Base-by-base conservation (phyloP, 2,797 vertebrate species). In the Enteromius afrohamiltoni region DNA sequence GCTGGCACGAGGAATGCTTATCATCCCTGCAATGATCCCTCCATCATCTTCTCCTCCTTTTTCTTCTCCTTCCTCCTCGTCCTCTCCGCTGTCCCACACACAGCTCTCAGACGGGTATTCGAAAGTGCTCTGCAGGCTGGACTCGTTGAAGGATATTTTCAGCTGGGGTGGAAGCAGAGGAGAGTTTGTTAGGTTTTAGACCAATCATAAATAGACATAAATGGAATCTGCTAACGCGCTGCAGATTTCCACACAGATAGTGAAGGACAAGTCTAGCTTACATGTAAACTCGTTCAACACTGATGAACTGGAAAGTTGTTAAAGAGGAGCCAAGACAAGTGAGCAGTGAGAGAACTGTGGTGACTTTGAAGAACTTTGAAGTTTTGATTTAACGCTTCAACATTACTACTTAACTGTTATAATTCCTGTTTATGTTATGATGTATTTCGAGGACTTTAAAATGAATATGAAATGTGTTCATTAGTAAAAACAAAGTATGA, bases 101-200 rank as follows among this genome's bases (percentile, higher is more conserved):
- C 95, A 97, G 93, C 89, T 96, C 92, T 99, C 98, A 0, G 97
- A 97, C 0, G 98, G 98, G 85, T 99, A 99, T 90, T 99, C 98
- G 3, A 96, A 98, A 2, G 96, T 99, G 3, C 97, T 98, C 64
- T 97, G 95, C 86, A 99, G 92, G 81, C 95, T 97, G 1, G 94
- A 93, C 93, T 99, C 98, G 0, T 97, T 98, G 93, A 99, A 99
- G 21, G 98, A 98, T 92, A 99, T 99, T 91, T 96, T 97, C 91
- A 99, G 95, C 97, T 99, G 91, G 17, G 79, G 49, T 51, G 37
- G 49, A 73, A 34, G n/a, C 67, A 49, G 42, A 58, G 11, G 26
- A 45, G n/a, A 77, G n/a, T 29, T 19, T 23, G n/a, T 21, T n/a
- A 55, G 51, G 51, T 55, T 78, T 40, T 6, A 62, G 2, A 62